A percentile compares a stretch with the other conserved stretches of the same genome.
Evolutionary conservation across 2,888 invertebrate genomes (phyloP).

Genomic region (Polia nebulosa): DNA sequence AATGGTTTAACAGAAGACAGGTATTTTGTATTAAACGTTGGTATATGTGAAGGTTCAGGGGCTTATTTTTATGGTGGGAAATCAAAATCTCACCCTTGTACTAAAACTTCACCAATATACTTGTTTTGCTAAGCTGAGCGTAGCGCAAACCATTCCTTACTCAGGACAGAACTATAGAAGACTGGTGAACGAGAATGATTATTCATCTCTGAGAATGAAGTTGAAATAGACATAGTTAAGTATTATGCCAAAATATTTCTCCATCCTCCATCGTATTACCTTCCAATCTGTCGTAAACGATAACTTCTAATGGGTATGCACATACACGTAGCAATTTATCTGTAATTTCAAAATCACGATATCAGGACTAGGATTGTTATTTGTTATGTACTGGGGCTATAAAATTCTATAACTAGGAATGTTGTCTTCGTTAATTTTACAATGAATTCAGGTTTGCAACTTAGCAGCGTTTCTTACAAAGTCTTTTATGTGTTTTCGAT

Average conservation of each 20-base stretch:
- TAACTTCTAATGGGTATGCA: constrained; percentile 50
- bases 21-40: background rate
- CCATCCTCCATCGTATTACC: constrained; percentile 32
- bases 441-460: constrained; percentile 22
- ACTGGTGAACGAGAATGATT: background rate
- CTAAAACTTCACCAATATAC: too few relatives aligned
- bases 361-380: constrained; percentile 20
- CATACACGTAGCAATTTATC: constrained; percentile 52
- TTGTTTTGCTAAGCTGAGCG: too few relatives aligned
- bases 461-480: background rate
- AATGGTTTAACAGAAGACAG: constrained; percentile 26
- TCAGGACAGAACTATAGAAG: background rate
- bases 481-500: constrained; percentile 7
- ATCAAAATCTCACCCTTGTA: too few relatives aligned
- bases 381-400: constrained; percentile 9
- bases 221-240: background rate
- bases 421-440: constrained; percentile 5
- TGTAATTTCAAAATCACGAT: constrained; percentile 34
- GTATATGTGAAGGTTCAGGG: background rate
- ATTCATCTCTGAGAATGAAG: background rate
- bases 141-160: too few relatives aligned
- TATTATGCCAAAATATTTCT: constrained; percentile 37
- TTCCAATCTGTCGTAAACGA: constrained; percentile 48
- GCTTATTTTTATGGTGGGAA: background rate
- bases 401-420: constrained; percentile 19